These are phyloP conservation scores for Propithecus coquereli DNA, from an alignment of 2,113 vertebrate genomes.

Conservation along the genomic window DNA sequence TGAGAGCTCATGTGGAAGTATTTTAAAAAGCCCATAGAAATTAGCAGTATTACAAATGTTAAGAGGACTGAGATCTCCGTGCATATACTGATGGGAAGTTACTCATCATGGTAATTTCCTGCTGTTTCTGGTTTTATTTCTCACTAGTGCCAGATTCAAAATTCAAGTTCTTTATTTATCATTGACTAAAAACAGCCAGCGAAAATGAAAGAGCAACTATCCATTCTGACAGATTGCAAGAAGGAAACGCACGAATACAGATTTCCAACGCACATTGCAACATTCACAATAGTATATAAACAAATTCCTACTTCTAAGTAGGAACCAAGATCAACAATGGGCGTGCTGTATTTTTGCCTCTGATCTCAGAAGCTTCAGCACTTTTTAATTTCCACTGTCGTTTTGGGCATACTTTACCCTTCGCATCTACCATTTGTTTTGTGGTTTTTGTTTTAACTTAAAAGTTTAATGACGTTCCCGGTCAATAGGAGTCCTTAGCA, in stretches of 20 bases:
- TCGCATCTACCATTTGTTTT: conserved; percentile 54
- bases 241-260: conserved; percentile 65
- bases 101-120: conserved; percentile 61
- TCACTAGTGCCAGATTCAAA: conserved; percentile 64
- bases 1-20: conserved; percentile 96
- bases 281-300: conserved; percentile 9
- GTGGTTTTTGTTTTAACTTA: conserved; percentile 74
- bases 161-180: conserved; percentile 78
- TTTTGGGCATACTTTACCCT: neutral
- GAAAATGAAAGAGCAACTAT: conserved; percentile 77
- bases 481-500: conserved; percentile 82
- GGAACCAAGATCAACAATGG: conserved; percentile 58
- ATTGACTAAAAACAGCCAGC: conserved; percentile 77
- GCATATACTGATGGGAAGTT: conserved; percentile 35
- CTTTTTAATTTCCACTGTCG: conserved; percentile 38
- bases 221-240: conserved; percentile 57
- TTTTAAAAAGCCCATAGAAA: conserved; percentile 89
- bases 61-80: conserved; percentile 64
- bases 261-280: conserved; percentile 50
- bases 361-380: conserved; percentile 61
- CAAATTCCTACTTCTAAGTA: conserved; percentile 76
- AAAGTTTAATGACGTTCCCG: conserved; percentile 82
- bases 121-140: conserved; percentile 70
- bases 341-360: conserved; percentile 60
- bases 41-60: conserved; percentile 90